Percentiles rank a stretch among this genome's conserved stretches.
These are phyloP conservation scores for Danio aesculapii DNA, from an alignment of 2,797 vertebrate genomes.

Conservation along the genomic window DNA sequence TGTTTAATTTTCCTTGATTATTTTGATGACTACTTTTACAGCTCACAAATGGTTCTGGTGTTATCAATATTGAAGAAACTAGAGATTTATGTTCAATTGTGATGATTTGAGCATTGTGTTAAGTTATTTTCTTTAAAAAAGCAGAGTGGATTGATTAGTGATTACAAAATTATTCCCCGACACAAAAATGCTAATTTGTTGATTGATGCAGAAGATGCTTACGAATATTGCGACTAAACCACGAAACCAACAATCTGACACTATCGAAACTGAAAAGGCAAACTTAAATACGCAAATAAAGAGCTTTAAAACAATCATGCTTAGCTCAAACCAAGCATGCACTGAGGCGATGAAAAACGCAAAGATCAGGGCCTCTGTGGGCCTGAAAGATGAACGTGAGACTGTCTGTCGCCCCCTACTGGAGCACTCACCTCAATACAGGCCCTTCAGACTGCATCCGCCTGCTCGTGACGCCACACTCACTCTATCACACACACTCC, in stretches of 20 bases:
- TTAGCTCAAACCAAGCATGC: constrained; percentile 36
- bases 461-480: constrained; percentile 1
- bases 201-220: neutral
- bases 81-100: neutral
- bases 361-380: neutral
- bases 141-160: neutral
- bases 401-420: constrained; percentile 9
- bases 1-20: neutral
- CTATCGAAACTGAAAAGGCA: neutral
- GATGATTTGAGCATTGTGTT: neutral
- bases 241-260: neutral
- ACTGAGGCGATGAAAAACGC: neutral
- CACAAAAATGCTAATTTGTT: neutral
- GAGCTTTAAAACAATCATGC: constrained; percentile 31
- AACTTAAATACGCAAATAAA: constrained; percentile 13
- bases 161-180: neutral
- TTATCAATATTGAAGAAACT: neutral
- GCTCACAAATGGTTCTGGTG: neutral
- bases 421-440: constrained; percentile 28
- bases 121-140: neutral
- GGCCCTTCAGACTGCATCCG: constrained; percentile 8
- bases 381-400: neutral
- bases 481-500: constrained; percentile 27
- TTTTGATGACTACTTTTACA: neutral
- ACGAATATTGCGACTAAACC: neutral